Percentiles rank a stretch among this genome's conserved stretches.
These are phyloP conservation scores for Drosophila novamexicana DNA, from an alignment of 1,140 invertebrate genomes.

Conservation along the genomic window DNA sequence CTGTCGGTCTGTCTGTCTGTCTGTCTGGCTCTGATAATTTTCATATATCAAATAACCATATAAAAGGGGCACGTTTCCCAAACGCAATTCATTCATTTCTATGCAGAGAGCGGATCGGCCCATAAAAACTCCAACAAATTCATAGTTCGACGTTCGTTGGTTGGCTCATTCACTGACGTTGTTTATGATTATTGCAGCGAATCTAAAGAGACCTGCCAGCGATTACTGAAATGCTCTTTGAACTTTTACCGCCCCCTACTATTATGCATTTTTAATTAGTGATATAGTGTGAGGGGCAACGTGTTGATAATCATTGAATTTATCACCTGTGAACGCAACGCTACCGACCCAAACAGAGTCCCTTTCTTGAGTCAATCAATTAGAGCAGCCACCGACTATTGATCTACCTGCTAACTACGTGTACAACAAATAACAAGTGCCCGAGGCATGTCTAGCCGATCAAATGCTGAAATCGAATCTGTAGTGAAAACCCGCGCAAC, in stretches of 20 bases:
- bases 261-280: conserved; percentile 81
- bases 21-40: conserved; percentile 53
- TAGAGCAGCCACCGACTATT: conserved; percentile 15
- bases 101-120: conserved; percentile 60
- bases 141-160: conserved; percentile 47
- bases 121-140: conserved; percentile 75
- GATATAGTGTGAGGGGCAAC: conserved; percentile 17
- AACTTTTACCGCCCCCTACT: conserved; percentile 47
- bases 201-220: conserved; percentile 51
- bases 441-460: neutral
- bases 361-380: conserved; percentile 5
- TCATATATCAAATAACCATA: conserved; percentile 77
- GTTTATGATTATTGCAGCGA: conserved; percentile 77
- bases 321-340: conserved; percentile 73
- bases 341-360: conserved; percentile 45
- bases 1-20: neutral
- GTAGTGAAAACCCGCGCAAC: conserved; percentile 5
- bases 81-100: conserved; percentile 64
- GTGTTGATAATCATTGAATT: conserved; percentile 79
- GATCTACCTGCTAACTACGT: neutral
- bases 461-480: neutral
- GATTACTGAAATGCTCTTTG: conserved; percentile 72
- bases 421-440: neutral
- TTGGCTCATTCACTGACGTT: conserved; percentile 55
- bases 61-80: conserved; percentile 69